phyloP scores from a whole-genome alignment of 1,140 invertebrate species.

The Caligus rogercresseyi region DNA sequence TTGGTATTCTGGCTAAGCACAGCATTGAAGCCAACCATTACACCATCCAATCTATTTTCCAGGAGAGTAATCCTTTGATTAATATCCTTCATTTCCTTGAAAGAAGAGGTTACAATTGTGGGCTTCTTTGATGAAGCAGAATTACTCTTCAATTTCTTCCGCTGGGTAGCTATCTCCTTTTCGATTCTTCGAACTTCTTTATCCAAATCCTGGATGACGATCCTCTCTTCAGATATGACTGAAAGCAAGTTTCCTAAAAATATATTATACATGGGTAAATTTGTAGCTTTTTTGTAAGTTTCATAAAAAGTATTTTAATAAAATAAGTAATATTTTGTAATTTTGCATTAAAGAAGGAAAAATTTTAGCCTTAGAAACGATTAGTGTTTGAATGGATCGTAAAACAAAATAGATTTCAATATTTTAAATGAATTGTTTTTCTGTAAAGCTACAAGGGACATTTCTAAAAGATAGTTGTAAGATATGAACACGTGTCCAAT shows the following conservation, averaged over 20 bases:
- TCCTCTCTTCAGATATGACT: conserved; percentile 8
- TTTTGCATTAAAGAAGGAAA: too few species aligned
- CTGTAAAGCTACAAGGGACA: too few species aligned
- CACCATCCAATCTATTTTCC: conserved; percentile 19
- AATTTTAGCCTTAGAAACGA: too few species aligned
- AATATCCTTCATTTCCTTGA: conserved; percentile 12
- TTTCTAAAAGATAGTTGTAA: too few species aligned
- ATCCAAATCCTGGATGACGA: conserved; percentile 4
- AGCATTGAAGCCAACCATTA: conserved; percentile 19
- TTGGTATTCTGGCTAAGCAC: conserved; percentile 11
- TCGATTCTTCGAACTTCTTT: conserved; percentile 10
- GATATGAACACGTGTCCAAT: too few species aligned
- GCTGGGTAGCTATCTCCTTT: conserved; percentile 1
- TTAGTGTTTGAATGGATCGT: too few species aligned
- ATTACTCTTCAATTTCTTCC: neutral
- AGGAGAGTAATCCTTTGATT: conserved; percentile 7
- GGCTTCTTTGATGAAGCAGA: neutral
- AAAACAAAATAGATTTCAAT: too few species aligned
- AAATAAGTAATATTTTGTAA: too few species aligned
- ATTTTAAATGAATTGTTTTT: too few species aligned
- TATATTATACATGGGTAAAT: neutral
- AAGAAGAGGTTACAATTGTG: neutral
- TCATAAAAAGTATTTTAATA: too few species aligned
- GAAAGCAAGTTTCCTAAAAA: conserved; percentile 1
- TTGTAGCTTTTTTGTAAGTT: too few species aligned